These are phyloP conservation scores for Griposia aprilina DNA, from an alignment of 2,888 invertebrate species.

Conservation along the genomic window DNA sequence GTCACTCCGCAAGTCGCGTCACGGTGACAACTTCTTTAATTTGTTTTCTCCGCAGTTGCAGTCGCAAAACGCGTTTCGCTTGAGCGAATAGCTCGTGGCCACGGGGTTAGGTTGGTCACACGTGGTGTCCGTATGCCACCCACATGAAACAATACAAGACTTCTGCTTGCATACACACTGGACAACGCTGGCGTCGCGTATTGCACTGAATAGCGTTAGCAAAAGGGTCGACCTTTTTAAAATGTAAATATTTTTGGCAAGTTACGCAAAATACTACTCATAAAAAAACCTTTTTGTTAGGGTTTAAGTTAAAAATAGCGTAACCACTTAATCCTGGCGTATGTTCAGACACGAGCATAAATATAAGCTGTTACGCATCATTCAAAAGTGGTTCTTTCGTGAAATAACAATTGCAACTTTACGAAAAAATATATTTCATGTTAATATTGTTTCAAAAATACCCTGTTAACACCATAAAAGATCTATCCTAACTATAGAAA, in stretches of 20 bases:
- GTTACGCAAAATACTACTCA: too few species aligned
- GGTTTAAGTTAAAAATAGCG: neutral
- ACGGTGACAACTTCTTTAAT: neutral
- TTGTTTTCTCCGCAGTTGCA: neutral
- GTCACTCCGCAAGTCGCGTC: neutral
- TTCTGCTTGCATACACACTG: conserved; percentile 60
- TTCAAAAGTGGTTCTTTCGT: too few species aligned
- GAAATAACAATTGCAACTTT: too few species aligned
- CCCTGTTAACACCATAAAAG: too few species aligned
- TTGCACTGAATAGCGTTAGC: conserved; percentile 56
- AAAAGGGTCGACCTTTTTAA: conserved; percentile 25
- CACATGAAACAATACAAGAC: conserved; percentile 65
- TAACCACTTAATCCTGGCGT: too few species aligned
- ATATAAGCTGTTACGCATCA: too few species aligned
- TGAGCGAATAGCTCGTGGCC: neutral
- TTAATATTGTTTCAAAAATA: too few species aligned
- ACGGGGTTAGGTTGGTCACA: neutral
- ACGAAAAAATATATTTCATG: too few species aligned
- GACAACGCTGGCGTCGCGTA: conserved; percentile 53
- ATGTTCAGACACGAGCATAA: too few species aligned
- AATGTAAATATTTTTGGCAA: neutral
- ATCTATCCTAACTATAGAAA: too few species aligned
- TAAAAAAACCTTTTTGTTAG: too few species aligned
- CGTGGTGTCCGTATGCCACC: conserved; percentile 34
- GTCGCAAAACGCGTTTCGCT: neutral